Conservation (phyloP, 2,113 vertebrate species). For the Dendrocopos noguchii region DNA sequence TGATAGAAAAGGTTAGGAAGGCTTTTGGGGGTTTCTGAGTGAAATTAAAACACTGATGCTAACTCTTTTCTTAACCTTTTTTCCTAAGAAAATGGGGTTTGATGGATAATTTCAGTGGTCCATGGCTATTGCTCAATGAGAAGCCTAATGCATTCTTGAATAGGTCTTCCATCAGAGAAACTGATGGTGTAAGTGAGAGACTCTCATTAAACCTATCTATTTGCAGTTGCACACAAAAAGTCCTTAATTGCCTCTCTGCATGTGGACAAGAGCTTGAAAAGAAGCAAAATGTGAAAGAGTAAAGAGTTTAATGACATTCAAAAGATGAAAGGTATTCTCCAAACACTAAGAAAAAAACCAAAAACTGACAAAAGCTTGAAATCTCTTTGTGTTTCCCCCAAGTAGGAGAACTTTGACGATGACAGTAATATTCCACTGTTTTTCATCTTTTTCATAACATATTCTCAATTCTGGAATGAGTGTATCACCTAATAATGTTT, state of each 20-base stretch:
- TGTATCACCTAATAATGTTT: neutral
- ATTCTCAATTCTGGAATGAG: conserved; percentile 1
- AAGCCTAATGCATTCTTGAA: neutral
- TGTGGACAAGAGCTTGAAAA: conserved; percentile 26
- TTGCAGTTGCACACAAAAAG: neutral
- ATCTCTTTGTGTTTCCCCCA: neutral
- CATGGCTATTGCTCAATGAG: neutral
- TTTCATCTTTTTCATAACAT: conserved; percentile 6
- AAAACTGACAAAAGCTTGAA: neutral
- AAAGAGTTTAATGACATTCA: neutral
- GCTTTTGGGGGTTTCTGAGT: neutral
- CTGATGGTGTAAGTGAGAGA: neutral
- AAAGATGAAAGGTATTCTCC: conserved; percentile 3
- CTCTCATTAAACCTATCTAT: neutral
- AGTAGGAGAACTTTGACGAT: neutral
- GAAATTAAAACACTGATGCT: neutral
- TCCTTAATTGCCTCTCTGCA: conserved; percentile 6
- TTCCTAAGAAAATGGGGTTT: neutral
- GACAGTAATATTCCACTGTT: neutral
- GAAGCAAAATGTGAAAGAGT: conserved; percentile 12
- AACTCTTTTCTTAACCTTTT: neutral
- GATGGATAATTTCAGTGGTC: neutral
- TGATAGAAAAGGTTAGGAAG: neutral
- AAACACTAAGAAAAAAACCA: neutral
- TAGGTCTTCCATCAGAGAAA: neutral